These are phyloP conservation scores for Pelmatolapia mariae DNA, from an alignment of 2,113 vertebrate species.

Conservation along the genomic window DNA sequence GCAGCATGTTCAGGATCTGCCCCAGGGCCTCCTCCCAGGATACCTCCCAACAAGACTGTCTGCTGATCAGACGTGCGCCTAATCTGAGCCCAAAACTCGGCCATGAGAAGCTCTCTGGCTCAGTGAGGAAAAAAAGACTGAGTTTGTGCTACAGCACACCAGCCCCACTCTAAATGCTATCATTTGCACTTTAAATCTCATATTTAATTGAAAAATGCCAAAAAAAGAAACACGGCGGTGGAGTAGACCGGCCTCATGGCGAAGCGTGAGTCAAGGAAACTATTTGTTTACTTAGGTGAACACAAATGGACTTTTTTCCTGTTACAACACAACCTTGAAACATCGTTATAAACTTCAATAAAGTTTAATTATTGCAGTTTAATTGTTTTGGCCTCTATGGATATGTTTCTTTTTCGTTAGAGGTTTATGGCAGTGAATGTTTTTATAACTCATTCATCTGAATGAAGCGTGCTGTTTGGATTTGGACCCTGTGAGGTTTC, in stretches of 20 bases:
- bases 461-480: background rate
- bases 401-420: fast-evolving
- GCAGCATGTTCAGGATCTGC: background rate
- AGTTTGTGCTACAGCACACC: background rate
- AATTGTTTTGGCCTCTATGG: background rate
- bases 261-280: background rate
- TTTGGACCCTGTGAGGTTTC: background rate
- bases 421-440: background rate
- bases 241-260: background rate
- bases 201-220: background rate
- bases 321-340: background rate
- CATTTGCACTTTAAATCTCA: background rate
- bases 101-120: background rate
- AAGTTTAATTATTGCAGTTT: background rate
- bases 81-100: background rate
- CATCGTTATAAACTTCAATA: background rate
- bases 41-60: background rate
- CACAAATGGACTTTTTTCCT: background rate
- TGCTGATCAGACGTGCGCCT: background rate
- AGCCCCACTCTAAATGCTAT: background rate
- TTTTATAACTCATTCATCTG: background rate
- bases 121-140: background rate
- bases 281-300: background rate
- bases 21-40: background rate
- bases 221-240: fast-evolving